Evolutionary conservation across 2,113 vertebrate genomes (phyloP).

Genomic region (Rynchops niger): DNA sequence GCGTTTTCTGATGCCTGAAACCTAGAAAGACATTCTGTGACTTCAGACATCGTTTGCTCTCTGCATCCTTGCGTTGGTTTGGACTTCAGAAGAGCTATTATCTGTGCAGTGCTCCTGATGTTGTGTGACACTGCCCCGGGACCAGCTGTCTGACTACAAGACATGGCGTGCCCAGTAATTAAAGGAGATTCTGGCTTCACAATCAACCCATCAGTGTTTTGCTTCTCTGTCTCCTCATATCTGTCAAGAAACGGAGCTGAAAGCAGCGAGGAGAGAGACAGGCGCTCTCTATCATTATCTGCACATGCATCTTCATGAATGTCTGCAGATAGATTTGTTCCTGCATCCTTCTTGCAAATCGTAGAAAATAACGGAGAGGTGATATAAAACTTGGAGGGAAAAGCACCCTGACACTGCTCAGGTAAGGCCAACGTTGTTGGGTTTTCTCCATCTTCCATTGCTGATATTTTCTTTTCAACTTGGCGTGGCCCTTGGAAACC

Average conservation of each 20-base stretch:
- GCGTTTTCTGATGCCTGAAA: background rate
- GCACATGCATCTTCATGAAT: background rate
- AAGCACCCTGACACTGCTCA: background rate
- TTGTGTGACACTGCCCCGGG: conserved; percentile 5
- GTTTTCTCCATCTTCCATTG: background rate
- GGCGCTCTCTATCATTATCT: background rate
- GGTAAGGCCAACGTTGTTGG: background rate
- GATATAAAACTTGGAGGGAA: conserved; percentile 29
- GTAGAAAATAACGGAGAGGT: conserved; percentile 68
- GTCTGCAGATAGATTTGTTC: background rate
- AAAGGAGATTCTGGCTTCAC: background rate
- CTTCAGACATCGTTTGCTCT: background rate
- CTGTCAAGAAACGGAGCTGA: background rate
- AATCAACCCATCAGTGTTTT: background rate
- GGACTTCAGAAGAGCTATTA: conserved; percentile 74
- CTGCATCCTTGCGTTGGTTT: background rate
- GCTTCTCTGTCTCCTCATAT: background rate
- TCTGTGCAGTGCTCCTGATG: conserved; percentile 76
- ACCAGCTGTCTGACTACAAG: background rate
- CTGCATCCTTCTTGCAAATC: background rate
- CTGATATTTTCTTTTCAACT: conserved; percentile 60
- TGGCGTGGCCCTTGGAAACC: conserved; percentile 76
- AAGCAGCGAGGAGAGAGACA: background rate
- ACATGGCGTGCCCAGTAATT: background rate
- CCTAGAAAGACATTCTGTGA: background rate